Base-by-base conservation (phyloP, 2,113 vertebrate species). In the Pelecanoides urinatrix region DNA sequence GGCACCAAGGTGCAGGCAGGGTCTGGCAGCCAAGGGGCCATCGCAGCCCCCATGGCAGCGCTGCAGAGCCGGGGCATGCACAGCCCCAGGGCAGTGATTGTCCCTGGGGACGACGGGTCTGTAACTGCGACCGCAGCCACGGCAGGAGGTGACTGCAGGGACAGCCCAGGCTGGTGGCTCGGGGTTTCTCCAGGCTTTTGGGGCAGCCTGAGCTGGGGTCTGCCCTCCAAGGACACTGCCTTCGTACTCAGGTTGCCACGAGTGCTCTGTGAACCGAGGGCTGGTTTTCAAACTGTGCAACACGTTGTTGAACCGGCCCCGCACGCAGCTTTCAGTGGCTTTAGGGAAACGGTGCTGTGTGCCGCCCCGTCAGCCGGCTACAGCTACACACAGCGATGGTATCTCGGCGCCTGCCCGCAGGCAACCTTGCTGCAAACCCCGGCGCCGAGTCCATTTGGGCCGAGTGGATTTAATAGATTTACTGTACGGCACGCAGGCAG, bases 251-350 rank as follows among this genome's bases (percentile, higher is more conserved):
- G 22, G 19, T 20, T 34, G 45, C 70, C 13, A 2, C 6, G 22
- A 40, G 34, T 1, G 27, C 53, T 52, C n/a, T 0, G 1, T 8
- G 49, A 20, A 23, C 3, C 20, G 49, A 38, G 42, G 42, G 8
- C 36, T 21, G 21, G 25, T 11, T 52, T n/a, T 30, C 4, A 32
- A n/a, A 13, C 70, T 22, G 27, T 0, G 1, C 26, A 34, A 34
- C 16, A 2, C 1, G 0, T 11, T 16, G 11, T 30, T 25, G 15
- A n/a, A 12, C 16, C 1, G 0, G 20, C 61, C 40, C 42, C 1
- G 2, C 38, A 3, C 0, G 0, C 22, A 9, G 40, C 13, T 32
- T 23, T 40, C 0, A 0, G 66, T 6, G 63, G 26, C 53, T 76
- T 45, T 34, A 32, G 59, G 78, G 55, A 44, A 11, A 5, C 2